Base-by-base conservation (phyloP, 2,797 vertebrate species). In the Discoglossus pictus region DNA sequence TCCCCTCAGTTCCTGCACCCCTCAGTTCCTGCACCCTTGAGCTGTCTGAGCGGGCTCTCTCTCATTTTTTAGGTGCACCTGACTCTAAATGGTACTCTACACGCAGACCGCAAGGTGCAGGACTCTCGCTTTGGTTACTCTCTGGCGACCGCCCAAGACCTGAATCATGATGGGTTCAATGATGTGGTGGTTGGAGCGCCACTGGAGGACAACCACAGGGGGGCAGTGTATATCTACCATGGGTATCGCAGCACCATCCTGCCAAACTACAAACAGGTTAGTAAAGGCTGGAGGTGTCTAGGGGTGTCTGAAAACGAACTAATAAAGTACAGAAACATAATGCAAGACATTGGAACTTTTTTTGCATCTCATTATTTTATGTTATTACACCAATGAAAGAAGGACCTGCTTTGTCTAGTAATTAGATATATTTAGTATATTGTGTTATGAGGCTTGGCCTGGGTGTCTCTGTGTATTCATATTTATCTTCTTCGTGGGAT, bases 181-280 rank as follows among this genome's bases (percentile, higher is more conserved):
- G 97, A 98, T 35, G 87, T 88, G 53, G 82, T 93, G 58, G 93
- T 98, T 53, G 97, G 97, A 0, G 96, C 97, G 0, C 97, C 97
- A 0, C 80, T 99, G 65, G 97, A 99, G 79, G 97, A 98, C 1
- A 91, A 87, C 3, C 95, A 98, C 82, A 87, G 73, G 0, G 97
- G 97, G 1, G 95, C 96, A 0, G 46, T 99, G 15, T 99, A 99
- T 18, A 54, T 99, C 18, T 98, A 93, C 80, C 94, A 97, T 0
- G 88, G 92, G 0, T 68, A 86, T 2, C 83, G 80, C 0, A 89
- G 82, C 75, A 82, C 89, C 53, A 68, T 94, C 35, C 80, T 78
- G 68, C 92, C 88, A 11, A 75, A 61, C 0, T 87, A 84, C 72
- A 93, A 90, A 78, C 94, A 96, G 92, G 93, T 94, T 78, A 31